Evolutionary conservation across 2,888 invertebrate genomes (phyloP).

Genomic region (Volucella inanis): DNA sequence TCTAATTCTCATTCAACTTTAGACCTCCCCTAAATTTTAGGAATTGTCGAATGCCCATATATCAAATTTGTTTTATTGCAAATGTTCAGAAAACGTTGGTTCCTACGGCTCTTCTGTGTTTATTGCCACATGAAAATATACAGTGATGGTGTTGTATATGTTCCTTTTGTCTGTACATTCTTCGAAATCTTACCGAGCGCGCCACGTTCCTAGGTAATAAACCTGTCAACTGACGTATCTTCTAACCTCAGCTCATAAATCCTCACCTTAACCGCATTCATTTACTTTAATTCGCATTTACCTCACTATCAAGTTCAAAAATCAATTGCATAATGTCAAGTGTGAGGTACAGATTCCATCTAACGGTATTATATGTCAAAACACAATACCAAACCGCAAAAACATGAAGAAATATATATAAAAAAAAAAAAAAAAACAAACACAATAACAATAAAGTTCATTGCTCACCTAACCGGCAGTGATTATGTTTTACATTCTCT

Average conservation of each 20-base stretch:
- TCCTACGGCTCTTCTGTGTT: too few relatives aligned
- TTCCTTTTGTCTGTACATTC: too few relatives aligned
- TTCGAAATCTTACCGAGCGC: too few relatives aligned
- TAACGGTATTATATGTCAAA: constrained; percentile 50
- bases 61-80: too few relatives aligned
- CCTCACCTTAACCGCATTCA: constrained; percentile 18
- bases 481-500: constrained; percentile 30
- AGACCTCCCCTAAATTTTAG: too few relatives aligned
- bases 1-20: too few relatives aligned
- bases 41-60: too few relatives aligned
- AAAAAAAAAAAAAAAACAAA: background rate
- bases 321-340: constrained; percentile 60
- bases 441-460: constrained; percentile 62
- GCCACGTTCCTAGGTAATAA: too few relatives aligned
- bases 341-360: constrained; percentile 40
- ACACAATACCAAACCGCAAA: constrained; percentile 18
- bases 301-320: constrained; percentile 55
- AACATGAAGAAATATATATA: constrained; percentile 34
- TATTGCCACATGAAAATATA: too few relatives aligned
- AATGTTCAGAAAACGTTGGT: too few relatives aligned
- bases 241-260: background rate
- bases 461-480: constrained; percentile 52
- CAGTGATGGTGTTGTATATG: too few relatives aligned
- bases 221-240: background rate
- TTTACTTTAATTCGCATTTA: background rate